Conservation (phyloP, 2,797 vertebrate species). For the Pristis pectinata region DNA sequence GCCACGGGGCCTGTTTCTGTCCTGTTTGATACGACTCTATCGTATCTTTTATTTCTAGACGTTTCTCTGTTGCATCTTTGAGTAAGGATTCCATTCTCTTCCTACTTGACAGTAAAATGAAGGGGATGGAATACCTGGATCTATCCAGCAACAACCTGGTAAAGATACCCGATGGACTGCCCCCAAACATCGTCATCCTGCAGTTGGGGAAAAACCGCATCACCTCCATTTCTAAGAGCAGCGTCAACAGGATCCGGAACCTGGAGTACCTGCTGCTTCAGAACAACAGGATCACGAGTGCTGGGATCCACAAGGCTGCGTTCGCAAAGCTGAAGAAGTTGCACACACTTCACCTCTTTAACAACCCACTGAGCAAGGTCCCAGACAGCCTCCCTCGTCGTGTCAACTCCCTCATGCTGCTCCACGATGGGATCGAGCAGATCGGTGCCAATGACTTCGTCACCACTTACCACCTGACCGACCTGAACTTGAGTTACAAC, state of each 20-base stretch:
- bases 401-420: constrained; percentile 49
- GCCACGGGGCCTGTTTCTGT: too few species aligned
- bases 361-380: constrained; percentile 46
- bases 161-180: constrained; percentile 47
- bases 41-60: not conserved
- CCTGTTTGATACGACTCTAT: too few species aligned
- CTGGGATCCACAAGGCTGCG: constrained; percentile 39
- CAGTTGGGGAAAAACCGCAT: constrained; percentile 54
- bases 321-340: constrained; percentile 46
- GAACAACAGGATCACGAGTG: constrained; percentile 47
- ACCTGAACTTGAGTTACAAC: constrained; percentile 56
- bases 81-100: not conserved
- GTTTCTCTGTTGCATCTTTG: not conserved
- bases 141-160: constrained; percentile 52
- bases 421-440: constrained; percentile 45
- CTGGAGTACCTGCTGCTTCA: constrained; percentile 53
- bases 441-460: constrained; percentile 44
- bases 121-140: constrained; percentile 52
- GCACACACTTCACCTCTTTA: constrained; percentile 52
- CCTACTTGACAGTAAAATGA: constrained; percentile 46
- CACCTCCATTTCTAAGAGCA: constrained; percentile 39
- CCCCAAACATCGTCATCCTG: constrained; percentile 45
- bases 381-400: constrained; percentile 47
- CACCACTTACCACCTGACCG: constrained; percentile 40
- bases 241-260: constrained; percentile 40